Evolutionary conservation across 2,113 vertebrate species (phyloP).

Genomic region (Caretta caretta): DNA sequence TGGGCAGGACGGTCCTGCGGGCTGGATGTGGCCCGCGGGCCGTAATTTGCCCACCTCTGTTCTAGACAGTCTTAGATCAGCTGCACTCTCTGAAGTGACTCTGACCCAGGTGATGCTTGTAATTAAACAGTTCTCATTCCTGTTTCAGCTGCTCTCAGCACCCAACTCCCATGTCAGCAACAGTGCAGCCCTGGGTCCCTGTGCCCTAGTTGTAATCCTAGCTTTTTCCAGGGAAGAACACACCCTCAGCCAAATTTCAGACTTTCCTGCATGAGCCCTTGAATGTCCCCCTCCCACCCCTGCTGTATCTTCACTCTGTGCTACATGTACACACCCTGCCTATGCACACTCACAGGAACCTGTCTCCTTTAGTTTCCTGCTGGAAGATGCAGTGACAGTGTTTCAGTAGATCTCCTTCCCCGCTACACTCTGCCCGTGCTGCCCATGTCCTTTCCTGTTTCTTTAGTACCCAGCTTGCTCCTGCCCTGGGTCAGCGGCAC

Average conservation of each 20-base stretch:
- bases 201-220: not conserved
- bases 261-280: not conserved
- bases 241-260: not conserved
- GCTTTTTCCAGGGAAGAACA: not conserved
- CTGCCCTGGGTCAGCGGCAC: not conserved
- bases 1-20: too few species aligned
- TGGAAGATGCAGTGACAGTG: not conserved
- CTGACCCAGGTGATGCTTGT: not conserved
- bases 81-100: not conserved
- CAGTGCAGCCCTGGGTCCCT: accelerated
- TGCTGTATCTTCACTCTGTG: not conserved
- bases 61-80: not conserved
- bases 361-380: not conserved
- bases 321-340: not conserved
- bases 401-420: not conserved
- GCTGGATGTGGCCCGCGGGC: too few species aligned
- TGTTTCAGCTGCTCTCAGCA: accelerated
- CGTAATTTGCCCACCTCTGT: too few species aligned
- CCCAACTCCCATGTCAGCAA: not conserved
- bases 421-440: not conserved
- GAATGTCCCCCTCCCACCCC: not conserved
- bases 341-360: not conserved
- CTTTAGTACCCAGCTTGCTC: not conserved
- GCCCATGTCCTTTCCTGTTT: not conserved
- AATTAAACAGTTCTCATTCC: not conserved